These are phyloP conservation scores for Lamellibrachia luymesi DNA, from an alignment of 1,140 invertebrate genomes.

Conservation along the genomic window DNA sequence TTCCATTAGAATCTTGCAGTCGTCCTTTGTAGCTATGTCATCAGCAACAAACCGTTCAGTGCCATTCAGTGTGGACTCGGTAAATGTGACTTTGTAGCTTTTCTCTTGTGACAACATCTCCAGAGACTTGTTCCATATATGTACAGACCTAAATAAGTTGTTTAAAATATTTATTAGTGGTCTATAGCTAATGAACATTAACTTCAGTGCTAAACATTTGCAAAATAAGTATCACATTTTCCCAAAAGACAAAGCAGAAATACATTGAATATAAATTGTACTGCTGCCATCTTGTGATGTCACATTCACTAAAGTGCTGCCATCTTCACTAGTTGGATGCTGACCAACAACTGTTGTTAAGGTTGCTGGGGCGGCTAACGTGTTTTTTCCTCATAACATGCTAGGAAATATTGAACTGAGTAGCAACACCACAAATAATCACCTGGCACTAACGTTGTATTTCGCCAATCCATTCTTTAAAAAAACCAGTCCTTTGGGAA, in stretches of 20 bases:
- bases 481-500: too few species aligned
- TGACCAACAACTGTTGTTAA: too few species aligned
- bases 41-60: slow-evolving; percentile 56
- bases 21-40: slow-evolving; percentile 56
- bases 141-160: not conserved
- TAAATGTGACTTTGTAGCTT: not conserved
- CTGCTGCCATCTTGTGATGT: too few species aligned
- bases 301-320: too few species aligned
- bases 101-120: not conserved
- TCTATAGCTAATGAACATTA: not conserved
- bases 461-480: too few species aligned
- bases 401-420: too few species aligned
- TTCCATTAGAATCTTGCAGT: slow-evolving; percentile 60
- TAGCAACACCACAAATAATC: too few species aligned
- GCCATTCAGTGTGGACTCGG: slow-evolving; percentile 39
- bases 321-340: too few species aligned
- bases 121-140: not conserved
- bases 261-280: not conserved
- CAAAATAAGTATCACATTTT: too few species aligned
- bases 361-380: too few species aligned
- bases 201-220: not conserved
- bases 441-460: too few species aligned
- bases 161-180: not conserved
- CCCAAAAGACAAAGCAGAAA: not conserved
- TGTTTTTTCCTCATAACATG: too few species aligned